phyloP scores from a whole-genome alignment of 2,113 vertebrate genomes.

The Ammodytes marinus region DNA sequence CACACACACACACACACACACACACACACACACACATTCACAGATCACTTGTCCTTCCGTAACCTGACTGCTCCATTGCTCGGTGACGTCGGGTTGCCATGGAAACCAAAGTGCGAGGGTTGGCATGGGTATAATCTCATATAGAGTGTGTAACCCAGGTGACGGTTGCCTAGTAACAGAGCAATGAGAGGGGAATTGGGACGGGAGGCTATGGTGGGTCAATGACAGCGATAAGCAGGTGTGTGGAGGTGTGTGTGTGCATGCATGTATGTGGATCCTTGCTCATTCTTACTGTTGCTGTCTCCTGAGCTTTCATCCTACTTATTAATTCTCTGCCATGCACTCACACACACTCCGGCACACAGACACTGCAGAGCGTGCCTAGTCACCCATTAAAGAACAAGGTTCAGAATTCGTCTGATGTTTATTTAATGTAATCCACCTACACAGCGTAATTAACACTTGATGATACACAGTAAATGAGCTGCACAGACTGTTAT shows the following conservation, averaged over 20 bases:
- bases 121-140: constrained; percentile 80
- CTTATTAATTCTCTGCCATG: constrained; percentile 21
- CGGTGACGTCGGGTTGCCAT: constrained; percentile 67
- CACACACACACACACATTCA: constrained; percentile 14
- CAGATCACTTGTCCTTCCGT: constrained; percentile 50
- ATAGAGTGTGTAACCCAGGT: constrained; percentile 80
- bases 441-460: background rate
- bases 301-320: constrained; percentile 25
- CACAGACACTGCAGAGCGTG: background rate
- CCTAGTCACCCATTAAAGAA: constrained; percentile 16
- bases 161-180: constrained; percentile 86
- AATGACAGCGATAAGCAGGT: constrained; percentile 64
- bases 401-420: constrained; percentile 15
- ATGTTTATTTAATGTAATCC: constrained; percentile 19
- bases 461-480: constrained; percentile 1
- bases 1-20: constrained; percentile 3
- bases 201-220: constrained; percentile 56
- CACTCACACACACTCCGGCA: background rate
- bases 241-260: constrained; percentile 28
- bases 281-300: background rate
- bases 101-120: constrained; percentile 79
- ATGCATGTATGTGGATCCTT: background rate
- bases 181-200: constrained; percentile 56
- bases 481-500: constrained; percentile 9
- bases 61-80: constrained; percentile 59